phyloP scores from a whole-genome alignment of 2,113 vertebrate species.

The Smithornis capensis region DNA sequence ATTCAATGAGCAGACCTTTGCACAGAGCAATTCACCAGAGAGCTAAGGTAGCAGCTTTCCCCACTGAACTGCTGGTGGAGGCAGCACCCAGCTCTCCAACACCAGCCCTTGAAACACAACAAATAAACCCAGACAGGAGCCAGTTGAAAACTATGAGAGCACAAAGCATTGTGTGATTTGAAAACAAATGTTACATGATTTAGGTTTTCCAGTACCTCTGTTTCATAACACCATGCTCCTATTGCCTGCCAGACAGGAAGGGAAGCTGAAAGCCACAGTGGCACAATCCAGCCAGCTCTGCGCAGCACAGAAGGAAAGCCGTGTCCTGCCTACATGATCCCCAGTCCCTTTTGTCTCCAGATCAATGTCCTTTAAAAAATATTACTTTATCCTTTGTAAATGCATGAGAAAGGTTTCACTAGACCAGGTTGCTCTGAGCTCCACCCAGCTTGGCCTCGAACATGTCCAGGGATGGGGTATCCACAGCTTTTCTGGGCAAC shows the following conservation, averaged over 20 bases:
- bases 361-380: background rate
- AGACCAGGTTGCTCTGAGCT: background rate
- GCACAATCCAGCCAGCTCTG: background rate
- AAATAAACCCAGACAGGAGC: background rate
- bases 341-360: background rate
- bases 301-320: background rate
- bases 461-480: background rate
- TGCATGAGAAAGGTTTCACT: background rate
- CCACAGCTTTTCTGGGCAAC: background rate
- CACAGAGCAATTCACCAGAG: accelerated
- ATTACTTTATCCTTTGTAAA: background rate
- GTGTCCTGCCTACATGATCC: background rate
- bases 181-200: background rate
- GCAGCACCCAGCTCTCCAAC: background rate
- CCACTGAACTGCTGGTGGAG: background rate
- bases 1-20: background rate
- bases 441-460: background rate
- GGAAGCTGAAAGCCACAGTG: background rate
- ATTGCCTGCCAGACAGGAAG: background rate
- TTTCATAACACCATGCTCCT: background rate
- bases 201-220: background rate
- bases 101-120: background rate
- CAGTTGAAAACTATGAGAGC: background rate
- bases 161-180: background rate
- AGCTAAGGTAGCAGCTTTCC: background rate